A percentile compares a stretch with the other conserved stretches of the same genome.
These are phyloP conservation scores for Anniella stebbinsi DNA, from an alignment of 2,797 vertebrate genomes.

Conservation along the genomic window DNA sequence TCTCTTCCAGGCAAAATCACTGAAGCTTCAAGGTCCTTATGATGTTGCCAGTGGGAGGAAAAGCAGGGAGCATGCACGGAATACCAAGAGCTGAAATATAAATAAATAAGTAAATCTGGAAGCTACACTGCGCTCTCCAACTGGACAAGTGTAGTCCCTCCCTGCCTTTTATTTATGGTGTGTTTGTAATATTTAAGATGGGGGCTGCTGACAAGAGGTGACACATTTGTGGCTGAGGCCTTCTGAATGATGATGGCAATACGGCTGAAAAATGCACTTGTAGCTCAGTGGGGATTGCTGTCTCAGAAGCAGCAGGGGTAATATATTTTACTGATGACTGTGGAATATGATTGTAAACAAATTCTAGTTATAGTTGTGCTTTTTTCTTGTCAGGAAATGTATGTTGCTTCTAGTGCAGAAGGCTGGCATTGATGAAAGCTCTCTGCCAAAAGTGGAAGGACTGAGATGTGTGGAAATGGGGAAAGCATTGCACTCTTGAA, in stretches of 20 bases:
- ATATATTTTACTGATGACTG: constrained; percentile 36
- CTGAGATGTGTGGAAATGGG: constrained; percentile 5
- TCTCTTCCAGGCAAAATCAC: not conserved
- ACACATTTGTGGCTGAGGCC: constrained; percentile 27
- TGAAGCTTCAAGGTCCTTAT: constrained; percentile 14
- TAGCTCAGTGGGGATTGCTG: constrained; percentile 18
- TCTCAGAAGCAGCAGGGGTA: constrained; percentile 4
- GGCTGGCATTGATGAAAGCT: constrained; percentile 35
- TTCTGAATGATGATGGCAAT: constrained; percentile 38
- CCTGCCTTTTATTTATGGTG: constrained; percentile 17
- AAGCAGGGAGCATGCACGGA: accelerated
- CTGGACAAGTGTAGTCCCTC: not conserved
- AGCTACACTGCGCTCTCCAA: not conserved
- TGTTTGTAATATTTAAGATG: constrained; percentile 1
- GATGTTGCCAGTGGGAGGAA: not conserved
- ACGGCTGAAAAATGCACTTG: constrained; percentile 13
- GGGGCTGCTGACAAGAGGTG: constrained; percentile 24
- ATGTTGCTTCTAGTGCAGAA: not conserved
- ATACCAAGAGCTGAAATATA: constrained; percentile 11
- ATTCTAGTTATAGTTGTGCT: constrained; percentile 35
- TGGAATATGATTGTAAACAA: constrained; percentile 48
- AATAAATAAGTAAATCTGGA: not conserved
- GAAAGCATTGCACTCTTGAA: constrained; percentile 13
- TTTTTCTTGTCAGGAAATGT: constrained; percentile 19
- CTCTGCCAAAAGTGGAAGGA: not conserved